These are phyloP conservation scores for Mesocentrotus franciscanus DNA, from an alignment of 53 echinoderm and acorn worm genomes.

Conservation along the genomic window DNA sequence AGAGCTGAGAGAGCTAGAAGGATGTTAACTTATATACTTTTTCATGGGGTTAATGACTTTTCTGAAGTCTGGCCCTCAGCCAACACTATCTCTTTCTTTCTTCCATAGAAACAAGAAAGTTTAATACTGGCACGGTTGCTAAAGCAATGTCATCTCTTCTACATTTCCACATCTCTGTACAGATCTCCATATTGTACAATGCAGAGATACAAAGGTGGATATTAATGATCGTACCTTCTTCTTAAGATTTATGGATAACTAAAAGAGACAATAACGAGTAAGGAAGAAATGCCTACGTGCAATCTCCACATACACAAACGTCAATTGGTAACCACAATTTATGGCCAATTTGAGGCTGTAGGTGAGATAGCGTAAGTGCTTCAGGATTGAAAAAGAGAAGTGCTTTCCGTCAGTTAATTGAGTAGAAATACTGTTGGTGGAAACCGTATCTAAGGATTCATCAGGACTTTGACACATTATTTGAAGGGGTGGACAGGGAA, in stretches of 20 bases:
- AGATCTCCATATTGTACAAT: neutral
- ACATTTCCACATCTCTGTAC: neutral
- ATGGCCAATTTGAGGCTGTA: conserved; percentile 9
- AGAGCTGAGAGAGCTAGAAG: neutral
- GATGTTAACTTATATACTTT: neutral
- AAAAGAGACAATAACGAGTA: neutral
- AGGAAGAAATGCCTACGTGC: neutral
- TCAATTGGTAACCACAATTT: conserved; percentile 3
- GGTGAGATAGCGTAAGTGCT: neutral
- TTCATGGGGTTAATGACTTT: neutral
- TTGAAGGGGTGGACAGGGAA: neutral
- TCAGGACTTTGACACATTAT: neutral
- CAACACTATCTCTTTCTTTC: neutral
- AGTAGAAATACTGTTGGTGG: neutral
- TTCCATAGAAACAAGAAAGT: too few relatives aligned
- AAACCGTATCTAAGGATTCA: neutral
- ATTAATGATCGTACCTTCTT: neutral
- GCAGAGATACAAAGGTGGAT: neutral
- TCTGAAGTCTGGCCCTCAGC: neutral
- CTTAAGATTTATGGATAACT: conserved; percentile 3
- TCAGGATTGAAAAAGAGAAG: neutral
- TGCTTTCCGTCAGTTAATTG: neutral
- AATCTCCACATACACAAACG: neutral
- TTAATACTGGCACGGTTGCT: neutral
- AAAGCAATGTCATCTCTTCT: neutral